Conservation (phyloP, 53 echinoderm and acorn worm species). For the Zoroaster sp. region DNA sequence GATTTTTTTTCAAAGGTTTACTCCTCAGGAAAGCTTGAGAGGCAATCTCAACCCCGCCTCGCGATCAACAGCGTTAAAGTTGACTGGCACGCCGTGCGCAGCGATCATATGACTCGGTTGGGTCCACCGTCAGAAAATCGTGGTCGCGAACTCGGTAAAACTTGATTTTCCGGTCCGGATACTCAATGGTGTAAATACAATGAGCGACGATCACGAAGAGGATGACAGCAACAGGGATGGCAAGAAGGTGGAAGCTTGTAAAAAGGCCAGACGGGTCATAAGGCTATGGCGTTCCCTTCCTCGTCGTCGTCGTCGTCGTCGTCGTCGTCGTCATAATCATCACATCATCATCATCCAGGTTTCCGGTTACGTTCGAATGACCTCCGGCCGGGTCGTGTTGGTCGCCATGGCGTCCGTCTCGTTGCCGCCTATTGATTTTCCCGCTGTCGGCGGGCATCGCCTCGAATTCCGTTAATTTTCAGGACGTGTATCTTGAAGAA, state of each 20-base stretch:
- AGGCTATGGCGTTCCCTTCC: background rate
- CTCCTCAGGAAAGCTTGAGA: no score
- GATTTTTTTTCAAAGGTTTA: no score
- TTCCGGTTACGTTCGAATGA: background rate
- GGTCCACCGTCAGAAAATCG: conserved; percentile 23
- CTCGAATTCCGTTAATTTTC: background rate
- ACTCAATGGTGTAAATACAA: conserved; percentile 62
- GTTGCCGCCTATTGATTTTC: background rate
- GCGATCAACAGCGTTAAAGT: background rate
- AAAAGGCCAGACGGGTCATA: conserved; percentile 18
- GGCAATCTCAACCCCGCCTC: no score
- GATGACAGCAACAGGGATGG: conserved; percentile 62
- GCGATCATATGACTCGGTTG: conserved; percentile 29
- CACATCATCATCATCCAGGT: background rate
- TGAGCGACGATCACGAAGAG: conserved; percentile 48
- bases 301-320: background rate
- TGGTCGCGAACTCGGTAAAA: conserved; percentile 70
- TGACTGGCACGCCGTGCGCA: background rate
- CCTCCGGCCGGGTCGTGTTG: no score
- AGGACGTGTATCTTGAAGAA: conserved; percentile 15
- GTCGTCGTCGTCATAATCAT: background rate
- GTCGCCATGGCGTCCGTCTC: background rate
- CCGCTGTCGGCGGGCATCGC: background rate
- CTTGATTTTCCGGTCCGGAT: conserved; percentile 67
- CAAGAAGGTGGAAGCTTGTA: conserved; percentile 64